Evolutionary conservation across 1,140 invertebrate genomes (phyloP), one percentile per base, ranked within the genome.

Genomic region (Drosophila lacertosa): DNA sequence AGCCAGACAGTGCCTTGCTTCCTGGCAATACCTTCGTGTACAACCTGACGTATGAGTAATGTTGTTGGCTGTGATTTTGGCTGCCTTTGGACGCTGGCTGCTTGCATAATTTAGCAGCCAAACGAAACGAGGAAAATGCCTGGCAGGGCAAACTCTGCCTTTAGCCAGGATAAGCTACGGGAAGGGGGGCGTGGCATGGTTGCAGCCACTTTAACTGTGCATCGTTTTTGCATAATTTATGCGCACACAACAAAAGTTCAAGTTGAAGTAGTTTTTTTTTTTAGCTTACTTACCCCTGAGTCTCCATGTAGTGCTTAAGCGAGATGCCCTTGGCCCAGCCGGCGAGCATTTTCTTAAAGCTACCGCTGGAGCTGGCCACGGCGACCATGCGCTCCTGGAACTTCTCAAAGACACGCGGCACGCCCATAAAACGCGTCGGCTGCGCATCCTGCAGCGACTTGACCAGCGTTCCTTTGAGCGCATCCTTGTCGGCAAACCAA

Each of bases 371-470:
- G 39, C 83, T 74, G 67, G 83, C 70, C 16, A 91, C 84, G 35
- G 90, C 88, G 10, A 91, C 81, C 88, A 91, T 91, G 6, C 95
- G 97, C 86, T 98, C 97, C 75, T 96, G 94, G 86, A 99, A 97
- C 91, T 99, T 99, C 90, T 99, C 98, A 95, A 95, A 98, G 2
- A 99, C 96, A 79, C 98, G 93, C 4, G 98, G 97, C 3, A 98
- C 97, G 5, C 95, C 97, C 39, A 98, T 90, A 78, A 98, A 97
- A 37, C 94, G 92, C 0, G 97, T 98, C 22, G 98, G 98, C 69
- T 94, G 92, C 1, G 96, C 96, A 92, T 96, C 95, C 79, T 94
- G 93, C 55, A 98, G 90, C 0, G 97, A 97, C 22, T 95, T 93
- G 0, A 96, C 92, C 39, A 99, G 92, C 45, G 94, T 95, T 18